Evolutionary conservation across 2,797 vertebrate genomes (phyloP).

Genomic region (Furcifer pardalis): DNA sequence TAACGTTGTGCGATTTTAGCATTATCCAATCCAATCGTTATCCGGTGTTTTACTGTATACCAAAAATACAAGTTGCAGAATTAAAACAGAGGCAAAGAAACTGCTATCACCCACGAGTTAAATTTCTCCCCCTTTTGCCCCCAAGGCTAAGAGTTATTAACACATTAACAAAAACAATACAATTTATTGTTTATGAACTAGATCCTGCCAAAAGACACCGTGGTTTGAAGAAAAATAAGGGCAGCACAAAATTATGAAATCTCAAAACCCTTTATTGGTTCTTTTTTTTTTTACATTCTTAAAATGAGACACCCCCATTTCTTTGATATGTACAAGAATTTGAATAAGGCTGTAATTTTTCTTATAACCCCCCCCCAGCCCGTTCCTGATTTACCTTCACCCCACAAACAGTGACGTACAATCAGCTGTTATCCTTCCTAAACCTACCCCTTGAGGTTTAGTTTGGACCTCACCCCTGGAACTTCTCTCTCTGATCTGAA

Average conservation of each 20-base stretch:
- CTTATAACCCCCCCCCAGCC: background rate
- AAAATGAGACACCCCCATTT: conserved; percentile 21
- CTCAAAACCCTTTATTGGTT: conserved; percentile 43
- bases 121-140: too few relatives aligned
- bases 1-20: too few relatives aligned
- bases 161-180: background rate
- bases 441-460: background rate
- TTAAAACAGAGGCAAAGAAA: background rate
- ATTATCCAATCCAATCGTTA: too few relatives aligned
- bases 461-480: background rate
- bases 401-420: background rate
- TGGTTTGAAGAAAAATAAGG: background rate
- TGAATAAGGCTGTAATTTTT: conserved; percentile 20
- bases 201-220: background rate
- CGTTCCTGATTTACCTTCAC: background rate
- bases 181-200: background rate
- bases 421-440: background rate
- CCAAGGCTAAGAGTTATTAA: background rate
- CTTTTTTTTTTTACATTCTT: conserved; percentile 34
- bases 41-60: too few relatives aligned
- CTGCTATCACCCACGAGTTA: background rate
- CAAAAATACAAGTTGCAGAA: too few relatives aligned
- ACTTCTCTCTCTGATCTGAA: background rate
- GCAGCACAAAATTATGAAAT: conserved; percentile 4
- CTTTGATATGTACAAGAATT: conserved; percentile 30